These are phyloP conservation scores for Loripinus fragilis DNA, from an alignment of 2,888 invertebrate species.

Conservation along the genomic window DNA sequence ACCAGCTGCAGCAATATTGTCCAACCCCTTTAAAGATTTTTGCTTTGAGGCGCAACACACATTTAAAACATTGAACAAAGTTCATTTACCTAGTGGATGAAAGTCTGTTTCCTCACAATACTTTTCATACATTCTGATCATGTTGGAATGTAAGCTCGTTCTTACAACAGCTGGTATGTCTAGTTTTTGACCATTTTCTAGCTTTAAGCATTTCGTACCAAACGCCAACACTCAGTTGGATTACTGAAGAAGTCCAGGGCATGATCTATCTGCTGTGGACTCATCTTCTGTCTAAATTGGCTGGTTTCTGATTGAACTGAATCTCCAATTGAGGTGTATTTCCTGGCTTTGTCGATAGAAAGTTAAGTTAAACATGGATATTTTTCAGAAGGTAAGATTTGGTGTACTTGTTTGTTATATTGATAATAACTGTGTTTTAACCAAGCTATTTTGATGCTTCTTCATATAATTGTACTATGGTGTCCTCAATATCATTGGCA, in stretches of 20 bases:
- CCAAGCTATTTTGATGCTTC: not conserved
- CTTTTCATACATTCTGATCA: slow-evolving; percentile 18
- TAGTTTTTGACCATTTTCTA: slow-evolving; percentile 22
- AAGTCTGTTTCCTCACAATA: slow-evolving; percentile 27
- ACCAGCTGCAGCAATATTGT: slow-evolving; percentile 22
- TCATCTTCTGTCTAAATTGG: slow-evolving; percentile 12
- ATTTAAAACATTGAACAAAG: slow-evolving; percentile 7
- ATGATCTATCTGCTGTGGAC: slow-evolving; percentile 2
- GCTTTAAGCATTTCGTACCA: slow-evolving; percentile 20
- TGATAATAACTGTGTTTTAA: not conserved
- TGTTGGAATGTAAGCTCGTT: slow-evolving; percentile 17
- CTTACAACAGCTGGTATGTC: slow-evolving; percentile 17
- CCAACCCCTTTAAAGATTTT: slow-evolving; percentile 22
- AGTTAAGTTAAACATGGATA: not conserved
- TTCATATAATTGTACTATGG: not conserved
- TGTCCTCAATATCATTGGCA: not conserved
- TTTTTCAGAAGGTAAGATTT: not conserved
- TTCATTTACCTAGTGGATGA: slow-evolving; percentile 13
- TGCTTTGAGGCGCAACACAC: not conserved
- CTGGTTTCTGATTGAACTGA: not conserved
- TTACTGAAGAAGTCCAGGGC: slow-evolving; percentile 10
- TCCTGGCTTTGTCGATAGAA: slow-evolving; percentile 9
- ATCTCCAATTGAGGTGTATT: not conserved
- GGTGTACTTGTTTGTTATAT: not conserved
- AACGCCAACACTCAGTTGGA: slow-evolving; percentile 15